Evolutionary conservation across 2,888 invertebrate species (phyloP).

Genomic region (Drosophila cognata): DNA sequence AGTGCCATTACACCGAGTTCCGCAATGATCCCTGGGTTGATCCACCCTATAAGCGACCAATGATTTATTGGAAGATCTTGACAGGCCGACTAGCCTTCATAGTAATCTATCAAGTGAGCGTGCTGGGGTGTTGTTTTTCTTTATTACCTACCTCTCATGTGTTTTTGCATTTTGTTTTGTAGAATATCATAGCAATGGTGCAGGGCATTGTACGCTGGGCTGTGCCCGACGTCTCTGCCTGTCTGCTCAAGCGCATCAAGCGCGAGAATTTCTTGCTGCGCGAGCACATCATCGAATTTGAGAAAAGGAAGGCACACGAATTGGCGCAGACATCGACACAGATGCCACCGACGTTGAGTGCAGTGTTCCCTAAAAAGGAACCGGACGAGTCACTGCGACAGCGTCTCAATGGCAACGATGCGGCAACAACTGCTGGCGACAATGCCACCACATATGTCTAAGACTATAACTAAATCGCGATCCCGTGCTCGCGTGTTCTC

Average conservation of each 20-base stretch:
- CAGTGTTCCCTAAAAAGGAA: conserved; percentile 6
- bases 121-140: background rate
- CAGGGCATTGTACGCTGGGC: conserved; percentile 91
- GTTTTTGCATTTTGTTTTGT: conserved; percentile 33
- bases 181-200: conserved; percentile 91
- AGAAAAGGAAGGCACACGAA: conserved; percentile 52
- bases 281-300: conserved; percentile 90
- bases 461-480: conserved; percentile 13
- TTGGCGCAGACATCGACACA: conserved; percentile 25
- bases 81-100: conserved; percentile 91
- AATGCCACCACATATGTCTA: conserved; percentile 63
- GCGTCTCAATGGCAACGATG: conserved; percentile 30
- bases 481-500: background rate
- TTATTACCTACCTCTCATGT: too few species aligned
- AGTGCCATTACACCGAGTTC: conserved; percentile 89
- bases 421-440: conserved; percentile 23
- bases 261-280: conserved; percentile 90
- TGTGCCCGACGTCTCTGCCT: conserved; percentile 91
- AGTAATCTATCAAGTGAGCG: conserved; percentile 88
- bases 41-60: conserved; percentile 87
- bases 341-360: conserved; percentile 7
- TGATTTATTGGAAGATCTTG: conserved; percentile 90
- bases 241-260: conserved; percentile 89
- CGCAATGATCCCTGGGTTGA: conserved; percentile 87
- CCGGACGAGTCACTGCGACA: conserved; percentile 30